phyloP scores from a whole-genome alignment of 2,113 vertebrate genomes.

The Athene cunicularia region DNA sequence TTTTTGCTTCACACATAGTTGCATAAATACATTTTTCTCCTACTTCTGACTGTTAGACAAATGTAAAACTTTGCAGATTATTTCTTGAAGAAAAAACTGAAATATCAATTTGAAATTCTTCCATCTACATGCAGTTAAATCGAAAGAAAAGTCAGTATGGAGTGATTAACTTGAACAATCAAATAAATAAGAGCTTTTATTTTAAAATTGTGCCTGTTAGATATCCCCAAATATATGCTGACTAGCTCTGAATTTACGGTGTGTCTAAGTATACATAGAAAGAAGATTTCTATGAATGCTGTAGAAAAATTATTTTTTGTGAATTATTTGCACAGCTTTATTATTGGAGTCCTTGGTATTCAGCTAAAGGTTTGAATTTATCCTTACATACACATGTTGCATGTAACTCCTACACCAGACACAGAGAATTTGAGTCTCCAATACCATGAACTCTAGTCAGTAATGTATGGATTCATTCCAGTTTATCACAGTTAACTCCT shows the following conservation, averaged over 20 bases:
- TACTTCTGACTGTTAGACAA: not conserved
- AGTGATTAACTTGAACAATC: not conserved
- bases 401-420: not conserved
- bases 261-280: not conserved
- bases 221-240: not conserved
- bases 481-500: not conserved
- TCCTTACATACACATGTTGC: not conserved
- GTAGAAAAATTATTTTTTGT: not conserved
- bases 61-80: not conserved
- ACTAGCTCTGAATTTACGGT: not conserved
- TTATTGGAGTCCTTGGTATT: not conserved
- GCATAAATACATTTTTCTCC: not conserved
- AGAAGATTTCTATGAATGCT: not conserved
- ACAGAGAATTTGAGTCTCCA: not conserved
- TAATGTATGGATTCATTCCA: not conserved
- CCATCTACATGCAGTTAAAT: not conserved
- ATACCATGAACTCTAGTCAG: not conserved
- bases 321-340: not conserved
- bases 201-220: not conserved
- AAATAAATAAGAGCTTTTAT: not conserved
- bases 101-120: not conserved
- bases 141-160: not conserved
- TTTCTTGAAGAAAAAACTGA: not conserved
- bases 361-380: not conserved
- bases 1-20: not conserved